Percentiles rank a stretch among this genome's conserved stretches.
Evolutionary conservation across 2,797 vertebrate genomes (phyloP).

Genomic region (Aplochiton taeniatus): DNA sequence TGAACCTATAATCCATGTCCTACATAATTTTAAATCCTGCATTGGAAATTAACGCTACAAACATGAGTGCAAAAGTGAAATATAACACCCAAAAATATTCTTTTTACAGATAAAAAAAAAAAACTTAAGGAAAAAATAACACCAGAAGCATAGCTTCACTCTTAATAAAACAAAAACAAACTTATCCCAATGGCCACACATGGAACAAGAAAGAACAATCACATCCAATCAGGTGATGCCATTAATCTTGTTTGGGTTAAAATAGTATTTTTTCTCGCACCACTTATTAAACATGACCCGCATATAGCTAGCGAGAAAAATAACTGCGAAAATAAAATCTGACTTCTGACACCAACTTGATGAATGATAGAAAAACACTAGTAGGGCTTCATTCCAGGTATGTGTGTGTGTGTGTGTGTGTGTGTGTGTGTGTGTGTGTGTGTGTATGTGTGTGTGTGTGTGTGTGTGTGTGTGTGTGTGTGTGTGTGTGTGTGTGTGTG

Average conservation of each 20-base stretch:
- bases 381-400: slow-evolving; percentile 19
- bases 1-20: slow-evolving; percentile 5
- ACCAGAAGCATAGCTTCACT: slow-evolving; percentile 44
- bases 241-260: slow-evolving; percentile 78
- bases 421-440: not conserved
- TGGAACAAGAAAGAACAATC: slow-evolving; percentile 78
- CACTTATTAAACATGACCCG: slow-evolving; percentile 68
- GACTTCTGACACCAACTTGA: slow-evolving; percentile 80
- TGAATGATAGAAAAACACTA: slow-evolving; percentile 81
- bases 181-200: slow-evolving; percentile 68
- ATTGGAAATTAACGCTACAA: slow-evolving; percentile 22
- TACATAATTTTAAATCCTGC: slow-evolving; percentile 19
- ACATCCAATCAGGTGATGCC: slow-evolving; percentile 72
- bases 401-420: not conserved
- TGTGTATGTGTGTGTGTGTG: not conserved
- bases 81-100: too few relatives aligned
- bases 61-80: too few relatives aligned
- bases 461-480: not conserved
- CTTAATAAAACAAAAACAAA: slow-evolving; percentile 60
- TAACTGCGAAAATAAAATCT: slow-evolving; percentile 65
- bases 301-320: slow-evolving; percentile 70
- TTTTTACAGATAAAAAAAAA: slow-evolving; percentile 14
- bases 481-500: not conserved
- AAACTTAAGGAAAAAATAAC: slow-evolving; percentile 8
- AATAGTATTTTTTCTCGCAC: slow-evolving; percentile 60